A percentile compares a stretch with the other conserved stretches of the same genome.
These are phyloP conservation scores for Aspidiotus destructor DNA, from an alignment of 2,888 invertebrate species.

Conservation along the genomic window DNA sequence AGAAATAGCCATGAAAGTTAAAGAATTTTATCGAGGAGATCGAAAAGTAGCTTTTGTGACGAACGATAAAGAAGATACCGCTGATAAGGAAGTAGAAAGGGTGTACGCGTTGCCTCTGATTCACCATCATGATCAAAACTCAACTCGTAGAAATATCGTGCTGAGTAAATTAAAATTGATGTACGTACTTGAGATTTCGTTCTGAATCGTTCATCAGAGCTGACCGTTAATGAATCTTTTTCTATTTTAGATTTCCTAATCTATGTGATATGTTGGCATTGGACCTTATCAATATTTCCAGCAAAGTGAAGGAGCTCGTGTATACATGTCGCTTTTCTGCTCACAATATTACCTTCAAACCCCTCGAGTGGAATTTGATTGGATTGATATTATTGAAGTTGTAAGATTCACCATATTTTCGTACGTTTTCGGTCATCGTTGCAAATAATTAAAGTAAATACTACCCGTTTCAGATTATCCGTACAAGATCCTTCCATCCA, in stretches of 20 bases:
- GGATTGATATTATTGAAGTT: constrained; percentile 58
- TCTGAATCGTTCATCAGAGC: not conserved
- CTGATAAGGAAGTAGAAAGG: constrained; percentile 34
- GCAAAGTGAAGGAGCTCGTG: constrained; percentile 43
- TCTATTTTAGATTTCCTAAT: constrained; percentile 3
- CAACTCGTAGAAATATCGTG: constrained; percentile 6
- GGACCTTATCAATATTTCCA: constrained; percentile 40
- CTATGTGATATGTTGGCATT: not conserved
- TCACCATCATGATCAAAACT: not conserved
- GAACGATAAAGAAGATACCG: not conserved
- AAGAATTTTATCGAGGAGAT: constrained; percentile 52
- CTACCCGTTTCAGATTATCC: not conserved
- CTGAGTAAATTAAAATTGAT: constrained; percentile 7
- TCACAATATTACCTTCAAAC: constrained; percentile 62
- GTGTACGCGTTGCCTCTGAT: not conserved
- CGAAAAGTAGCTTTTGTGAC: constrained; percentile 41
- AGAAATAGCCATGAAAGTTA: constrained; percentile 51
- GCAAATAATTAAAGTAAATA: not conserved
- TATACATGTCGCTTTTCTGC: constrained; percentile 58
- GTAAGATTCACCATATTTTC: constrained; percentile 42
- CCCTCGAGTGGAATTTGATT: constrained; percentile 60
- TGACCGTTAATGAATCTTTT: not conserved
- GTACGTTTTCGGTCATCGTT: not conserved
- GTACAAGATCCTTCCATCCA: not conserved
- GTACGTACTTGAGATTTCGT: not conserved